Conservation (phyloP, 2,797 vertebrate species). For the Megalops cyprinoides region DNA sequence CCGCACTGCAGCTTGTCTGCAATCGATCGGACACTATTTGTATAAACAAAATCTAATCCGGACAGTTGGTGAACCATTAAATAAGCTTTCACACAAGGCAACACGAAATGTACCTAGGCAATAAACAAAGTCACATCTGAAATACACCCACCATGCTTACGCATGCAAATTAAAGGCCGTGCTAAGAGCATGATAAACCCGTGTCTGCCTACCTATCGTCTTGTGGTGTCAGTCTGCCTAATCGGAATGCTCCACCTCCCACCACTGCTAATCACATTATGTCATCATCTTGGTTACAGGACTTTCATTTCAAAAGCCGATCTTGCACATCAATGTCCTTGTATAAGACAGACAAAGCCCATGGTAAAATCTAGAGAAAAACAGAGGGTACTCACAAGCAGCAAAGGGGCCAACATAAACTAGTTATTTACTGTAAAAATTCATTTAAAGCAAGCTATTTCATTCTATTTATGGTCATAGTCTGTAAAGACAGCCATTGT, state of each 20-base stretch:
- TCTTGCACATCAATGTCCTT: background rate
- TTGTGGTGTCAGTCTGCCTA: background rate
- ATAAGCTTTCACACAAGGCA: background rate
- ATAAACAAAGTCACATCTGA: background rate
- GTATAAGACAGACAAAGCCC: background rate
- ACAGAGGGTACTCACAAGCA: background rate
- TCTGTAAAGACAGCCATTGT: no score
- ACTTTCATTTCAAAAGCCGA: conserved; percentile 14
- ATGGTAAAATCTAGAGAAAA: background rate
- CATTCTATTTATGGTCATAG: conserved; percentile 19
- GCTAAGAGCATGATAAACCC: background rate
- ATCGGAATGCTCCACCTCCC: background rate
- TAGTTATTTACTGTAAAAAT: no score
- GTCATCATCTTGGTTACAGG: background rate
- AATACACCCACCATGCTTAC: background rate
- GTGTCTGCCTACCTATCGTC: background rate
- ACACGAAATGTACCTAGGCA: background rate
- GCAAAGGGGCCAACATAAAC: no score
- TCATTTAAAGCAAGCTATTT: no score
- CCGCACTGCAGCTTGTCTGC: background rate
- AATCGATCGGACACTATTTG: background rate
- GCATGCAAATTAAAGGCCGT: background rate
- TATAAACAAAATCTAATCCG: conserved; percentile 7
- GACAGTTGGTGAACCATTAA: background rate
- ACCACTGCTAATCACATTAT: background rate